Evolutionary conservation across 2,888 invertebrate species (phyloP).

Genomic region (Athetis lepigone): DNA sequence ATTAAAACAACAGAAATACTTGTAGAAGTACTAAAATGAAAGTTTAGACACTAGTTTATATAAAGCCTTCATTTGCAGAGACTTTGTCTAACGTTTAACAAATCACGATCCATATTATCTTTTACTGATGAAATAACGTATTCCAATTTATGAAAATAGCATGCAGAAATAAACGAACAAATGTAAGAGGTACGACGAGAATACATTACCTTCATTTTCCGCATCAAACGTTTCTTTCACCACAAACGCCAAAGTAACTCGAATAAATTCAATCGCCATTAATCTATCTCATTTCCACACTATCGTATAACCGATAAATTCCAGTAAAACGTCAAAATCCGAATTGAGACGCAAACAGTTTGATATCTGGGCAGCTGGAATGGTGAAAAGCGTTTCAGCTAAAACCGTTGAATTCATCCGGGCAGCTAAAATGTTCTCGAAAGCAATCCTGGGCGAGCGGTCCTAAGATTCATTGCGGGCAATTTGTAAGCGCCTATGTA

Average conservation of each 20-base stretch:
- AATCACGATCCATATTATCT: too few relatives aligned
- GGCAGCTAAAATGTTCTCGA: constrained; percentile 51
- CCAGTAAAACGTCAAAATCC: constrained; percentile 49
- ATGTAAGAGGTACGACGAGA: not conserved
- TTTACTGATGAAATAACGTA: not conserved
- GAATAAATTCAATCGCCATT: constrained; percentile 37
- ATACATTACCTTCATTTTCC: constrained; percentile 1
- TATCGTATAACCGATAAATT: constrained; percentile 48
- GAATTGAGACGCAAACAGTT: constrained; percentile 46
- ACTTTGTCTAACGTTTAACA: too few relatives aligned
- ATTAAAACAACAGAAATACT: not conserved
- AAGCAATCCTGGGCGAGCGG: constrained; percentile 41
- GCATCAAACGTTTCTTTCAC: not conserved
- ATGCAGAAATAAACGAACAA: not conserved
- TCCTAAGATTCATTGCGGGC: constrained; percentile 55
- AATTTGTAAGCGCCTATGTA: constrained; percentile 61
- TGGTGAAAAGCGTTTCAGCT: constrained; percentile 30
- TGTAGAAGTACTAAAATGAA: not conserved
- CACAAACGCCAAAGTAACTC: constrained; percentile 7
- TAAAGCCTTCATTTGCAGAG: not conserved
- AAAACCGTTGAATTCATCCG: constrained; percentile 25
- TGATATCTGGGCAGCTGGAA: constrained; percentile 44
- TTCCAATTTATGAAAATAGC: not conserved
- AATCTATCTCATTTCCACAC: constrained; percentile 54
- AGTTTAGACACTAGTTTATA: not conserved